A percentile compares a stretch with the other conserved stretches of the same genome.
Evolutionary conservation across 2,888 invertebrate genomes (phyloP).

Genomic region (Pantelozetes paolii): DNA sequence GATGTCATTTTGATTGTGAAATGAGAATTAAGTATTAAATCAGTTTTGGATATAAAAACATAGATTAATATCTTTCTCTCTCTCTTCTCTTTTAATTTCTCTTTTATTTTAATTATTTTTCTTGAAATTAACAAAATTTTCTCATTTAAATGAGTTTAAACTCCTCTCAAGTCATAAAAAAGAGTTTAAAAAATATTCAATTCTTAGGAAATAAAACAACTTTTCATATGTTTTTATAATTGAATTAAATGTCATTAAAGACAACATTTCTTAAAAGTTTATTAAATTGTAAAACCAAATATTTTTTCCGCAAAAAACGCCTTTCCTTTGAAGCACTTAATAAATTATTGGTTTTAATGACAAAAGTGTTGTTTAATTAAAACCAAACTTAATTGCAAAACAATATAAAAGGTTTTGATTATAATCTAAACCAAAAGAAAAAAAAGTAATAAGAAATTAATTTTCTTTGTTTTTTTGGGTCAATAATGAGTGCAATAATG

Average conservation of each 20-base stretch:
- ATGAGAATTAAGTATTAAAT: not conserved
- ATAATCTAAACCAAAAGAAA: no score
- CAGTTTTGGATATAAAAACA: no score
- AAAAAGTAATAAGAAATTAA: no score
- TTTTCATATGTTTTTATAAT: constrained; percentile 1
- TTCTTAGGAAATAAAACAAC: not conserved
- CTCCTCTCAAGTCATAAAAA: not conserved
- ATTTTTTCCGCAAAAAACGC: constrained; percentile 1
- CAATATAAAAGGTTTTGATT: no score
- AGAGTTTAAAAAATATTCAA: no score
- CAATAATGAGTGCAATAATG: no score
- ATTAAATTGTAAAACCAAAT: not conserved
- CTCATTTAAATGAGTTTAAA: not conserved
- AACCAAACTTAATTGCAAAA: no score
- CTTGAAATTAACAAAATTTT: not conserved
- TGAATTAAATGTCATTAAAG: not conserved
- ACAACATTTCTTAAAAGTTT: not conserved
- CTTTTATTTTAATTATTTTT: not conserved
- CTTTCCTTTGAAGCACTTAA: not conserved
- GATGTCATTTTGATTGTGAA: constrained; percentile 1
- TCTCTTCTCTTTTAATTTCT: not conserved
- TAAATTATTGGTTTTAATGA: not conserved
- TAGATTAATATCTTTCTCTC: not conserved
- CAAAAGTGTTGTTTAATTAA: no score
- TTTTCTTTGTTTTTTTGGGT: no score